Conservation (phyloP, 2,113 vertebrate species). For the Chionomys nivalis region DNA sequence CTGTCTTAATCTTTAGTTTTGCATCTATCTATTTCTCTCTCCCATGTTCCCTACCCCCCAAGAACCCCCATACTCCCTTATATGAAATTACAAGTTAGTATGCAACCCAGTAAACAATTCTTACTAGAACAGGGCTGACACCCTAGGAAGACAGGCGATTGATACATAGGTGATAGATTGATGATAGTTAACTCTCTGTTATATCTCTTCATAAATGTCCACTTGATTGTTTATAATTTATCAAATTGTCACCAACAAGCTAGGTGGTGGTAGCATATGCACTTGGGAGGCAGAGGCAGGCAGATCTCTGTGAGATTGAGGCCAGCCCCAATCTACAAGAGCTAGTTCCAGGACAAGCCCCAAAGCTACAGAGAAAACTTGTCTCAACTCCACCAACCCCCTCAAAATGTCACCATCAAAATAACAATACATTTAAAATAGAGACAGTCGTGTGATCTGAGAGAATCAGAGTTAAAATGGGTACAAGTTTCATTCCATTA, state of each 20-base stretch:
- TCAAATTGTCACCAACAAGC: too few relatives aligned
- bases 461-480: background rate
- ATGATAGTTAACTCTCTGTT: background rate
- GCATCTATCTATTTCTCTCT: background rate
- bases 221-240: background rate
- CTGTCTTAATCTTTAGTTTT: too few relatives aligned
- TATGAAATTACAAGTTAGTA: background rate
- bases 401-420: too few relatives aligned
- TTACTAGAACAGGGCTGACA: background rate
- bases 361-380: too few relatives aligned
- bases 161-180: background rate
- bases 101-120: background rate
- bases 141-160: background rate
- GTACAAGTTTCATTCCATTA: background rate
- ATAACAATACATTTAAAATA: background rate
- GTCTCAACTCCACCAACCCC: too few relatives aligned
- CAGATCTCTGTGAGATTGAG: too few relatives aligned
- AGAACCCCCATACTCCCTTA: accelerated
- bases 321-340: too few relatives aligned
- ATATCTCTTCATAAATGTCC: background rate
- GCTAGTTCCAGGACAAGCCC: too few relatives aligned
- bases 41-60: too few relatives aligned
- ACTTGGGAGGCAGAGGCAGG: too few relatives aligned
- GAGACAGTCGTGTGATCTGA: background rate
- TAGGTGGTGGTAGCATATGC: too few relatives aligned